Conservation (phyloP, 2,113 vertebrate species). For the Tinamus guttatus region DNA sequence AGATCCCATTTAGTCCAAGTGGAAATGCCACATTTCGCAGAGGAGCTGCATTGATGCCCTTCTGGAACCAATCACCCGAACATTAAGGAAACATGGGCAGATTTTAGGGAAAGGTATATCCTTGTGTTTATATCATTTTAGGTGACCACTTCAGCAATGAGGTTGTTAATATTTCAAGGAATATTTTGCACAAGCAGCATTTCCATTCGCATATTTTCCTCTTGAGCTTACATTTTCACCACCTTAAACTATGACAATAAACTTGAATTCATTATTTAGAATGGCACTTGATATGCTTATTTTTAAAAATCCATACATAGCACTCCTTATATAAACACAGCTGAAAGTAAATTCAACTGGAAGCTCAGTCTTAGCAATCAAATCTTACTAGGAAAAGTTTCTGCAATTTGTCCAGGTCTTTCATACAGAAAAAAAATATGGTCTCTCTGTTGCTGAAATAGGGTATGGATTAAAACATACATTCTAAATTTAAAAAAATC, state of each 20-base stretch:
- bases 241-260: background rate
- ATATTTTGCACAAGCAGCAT: background rate
- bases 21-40: background rate
- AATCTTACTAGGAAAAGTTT: background rate
- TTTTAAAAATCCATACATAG: background rate
- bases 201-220: background rate
- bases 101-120: background rate
- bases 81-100: accelerated
- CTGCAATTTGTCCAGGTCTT: background rate
- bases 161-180: background rate
- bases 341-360: background rate
- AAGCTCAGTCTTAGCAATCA: background rate
- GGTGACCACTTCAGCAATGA: background rate
- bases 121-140: background rate
- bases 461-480: background rate
- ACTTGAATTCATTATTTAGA: background rate
- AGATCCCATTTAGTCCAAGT: background rate
- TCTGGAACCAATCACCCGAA: background rate
- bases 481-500: background rate
- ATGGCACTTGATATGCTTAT: background rate
- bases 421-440: background rate
- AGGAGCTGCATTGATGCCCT: background rate
- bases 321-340: background rate
- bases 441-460: background rate
- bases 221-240: background rate